Base-by-base conservation (phyloP, 37 sponge, comb jelly and placozoan species). In the Beroe ovata region DNA sequence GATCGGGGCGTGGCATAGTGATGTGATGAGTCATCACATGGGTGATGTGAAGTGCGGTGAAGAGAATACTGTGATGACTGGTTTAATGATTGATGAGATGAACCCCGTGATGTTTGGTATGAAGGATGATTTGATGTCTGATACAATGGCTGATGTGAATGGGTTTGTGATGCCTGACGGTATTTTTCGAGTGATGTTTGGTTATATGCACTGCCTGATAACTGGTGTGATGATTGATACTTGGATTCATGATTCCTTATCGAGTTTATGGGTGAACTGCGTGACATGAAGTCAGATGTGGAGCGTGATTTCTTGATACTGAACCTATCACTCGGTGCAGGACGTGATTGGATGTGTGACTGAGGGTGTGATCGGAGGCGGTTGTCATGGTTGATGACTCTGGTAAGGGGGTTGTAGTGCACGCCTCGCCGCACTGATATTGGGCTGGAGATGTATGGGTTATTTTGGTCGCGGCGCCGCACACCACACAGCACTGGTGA, bases 381-480 rank as follows among this genome's bases (percentile, higher is more conserved):
- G 20, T 28, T 4, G 21, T 62, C 63, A 66, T 29, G 69, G 69
- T 66, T 25, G 1, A 66, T 66, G 54, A 47, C 54, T 11, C 54
- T 6, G 8, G 69, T 32, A 37, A 66, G 35, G 35, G 69, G 35
- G 33, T 25, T 66, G 69, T 77, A 30, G 25, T 35, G 42, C 84
- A 41, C 84, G 11, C 84, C 84, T 1, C 84, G 84, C 33, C 84
- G 21, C 84, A 77, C 84, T 42, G 84, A 77, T 54, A 77, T 6
- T 14, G 84, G 84, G 6, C 36, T 42, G 54, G 84, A 77, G 21
- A 77, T 77, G 84, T 77, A 77, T 1, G 84, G 84, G 33, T 41
- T 77, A 28, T 77, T 37, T 23, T 77, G 28, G n/a, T n/a, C n/a
- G n/a, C n/a, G n/a, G n/a, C n/a, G n/a, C n/a, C n/a, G n/a, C n/a